Evolutionary conservation across 1,140 invertebrate genomes (phyloP), one percentile per base, ranked within the genome.

Genomic region (Oncopodura yosiiana): DNA sequence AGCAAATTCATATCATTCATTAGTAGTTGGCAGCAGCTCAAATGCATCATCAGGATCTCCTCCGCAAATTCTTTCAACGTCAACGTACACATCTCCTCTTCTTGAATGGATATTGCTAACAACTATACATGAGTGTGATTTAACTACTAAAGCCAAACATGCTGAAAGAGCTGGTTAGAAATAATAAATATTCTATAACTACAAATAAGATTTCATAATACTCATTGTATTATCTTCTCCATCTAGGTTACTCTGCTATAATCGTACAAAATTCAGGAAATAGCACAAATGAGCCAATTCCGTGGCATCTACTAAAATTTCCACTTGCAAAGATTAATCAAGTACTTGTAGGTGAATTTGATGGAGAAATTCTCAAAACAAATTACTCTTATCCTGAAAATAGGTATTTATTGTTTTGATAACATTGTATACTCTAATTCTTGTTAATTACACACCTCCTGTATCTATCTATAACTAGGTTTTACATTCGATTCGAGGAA

Each of bases 361-460:
- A 53, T 38, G 52, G 52, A 12, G 52, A 53, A 14, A 21, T 53
- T n/a, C 43, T 53, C n/a, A 45, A 44, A 11, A 24, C 18, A 14
- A 53, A 53, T 38, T 53, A 45, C 14, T 53, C 52, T 14, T 53
- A 43, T 24, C 52, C 52, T 11, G 37, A 53, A 8, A 45, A 53
- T 27, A 43, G 34, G 52, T 53, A 16, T 37, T 19, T 11, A 8
- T 19, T 39, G 21, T 19, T 39, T 8, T n/a, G 16, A 9, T 2
- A 3, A 16, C 18, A 19, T 39, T 9, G 16, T 9, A 19, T 2
- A 39, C n/a, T n/a, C n/a, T n/a, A n/a, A n/a, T n/a, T n/a, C n/a
- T n/a, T n/a, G n/a, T n/a, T n/a, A n/a, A n/a, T n/a, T n/a, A n/a
- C n/a, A n/a, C n/a, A n/a, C n/a, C n/a, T n/a, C n/a, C n/a, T n/a